A percentile compares a stretch with the other conserved stretches of the same genome.
Conservation (phyloP, 1,140 invertebrate species). For the Whitmania pigra region DNA sequence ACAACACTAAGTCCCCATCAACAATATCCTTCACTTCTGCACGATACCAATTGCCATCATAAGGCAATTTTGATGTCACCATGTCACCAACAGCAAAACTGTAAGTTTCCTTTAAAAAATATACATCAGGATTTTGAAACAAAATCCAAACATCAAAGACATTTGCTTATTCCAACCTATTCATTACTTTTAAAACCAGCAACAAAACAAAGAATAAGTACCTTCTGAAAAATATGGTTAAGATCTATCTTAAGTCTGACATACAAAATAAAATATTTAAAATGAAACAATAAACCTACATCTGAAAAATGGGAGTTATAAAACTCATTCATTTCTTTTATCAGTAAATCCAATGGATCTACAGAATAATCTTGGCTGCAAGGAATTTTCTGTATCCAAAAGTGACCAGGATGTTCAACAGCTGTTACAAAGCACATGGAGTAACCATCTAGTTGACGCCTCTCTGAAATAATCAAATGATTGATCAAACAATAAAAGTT, state of each 20-base stretch:
- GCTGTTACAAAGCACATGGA: conserved; percentile 70
- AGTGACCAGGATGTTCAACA: conserved; percentile 59
- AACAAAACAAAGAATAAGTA: no score
- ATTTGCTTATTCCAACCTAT: no score
- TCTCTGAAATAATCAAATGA: conserved; percentile 3
- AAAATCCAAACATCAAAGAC: no score
- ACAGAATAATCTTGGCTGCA: conserved; percentile 48
- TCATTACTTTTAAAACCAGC: no score
- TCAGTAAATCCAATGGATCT: conserved; percentile 57
- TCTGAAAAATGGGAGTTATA: conserved; percentile 41
- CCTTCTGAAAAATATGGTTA: no score
- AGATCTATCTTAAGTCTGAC: no score
- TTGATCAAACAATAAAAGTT: neutral
- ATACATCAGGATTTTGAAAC: no score
- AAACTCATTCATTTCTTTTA: conserved; percentile 63
- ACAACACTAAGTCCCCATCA: conserved; percentile 51
- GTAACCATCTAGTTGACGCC: conserved; percentile 29
- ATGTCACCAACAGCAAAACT: conserved; percentile 51
- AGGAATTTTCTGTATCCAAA: conserved; percentile 62
- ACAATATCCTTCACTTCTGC: conserved; percentile 47
- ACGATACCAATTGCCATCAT: conserved; percentile 63
- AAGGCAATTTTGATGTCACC: conserved; percentile 61
- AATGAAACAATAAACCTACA: neutral
- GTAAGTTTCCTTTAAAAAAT: no score
- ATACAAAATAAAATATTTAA: neutral